These are phyloP conservation scores for Pterois miles DNA, from an alignment of 2,797 vertebrate species.

Conservation along the genomic window DNA sequence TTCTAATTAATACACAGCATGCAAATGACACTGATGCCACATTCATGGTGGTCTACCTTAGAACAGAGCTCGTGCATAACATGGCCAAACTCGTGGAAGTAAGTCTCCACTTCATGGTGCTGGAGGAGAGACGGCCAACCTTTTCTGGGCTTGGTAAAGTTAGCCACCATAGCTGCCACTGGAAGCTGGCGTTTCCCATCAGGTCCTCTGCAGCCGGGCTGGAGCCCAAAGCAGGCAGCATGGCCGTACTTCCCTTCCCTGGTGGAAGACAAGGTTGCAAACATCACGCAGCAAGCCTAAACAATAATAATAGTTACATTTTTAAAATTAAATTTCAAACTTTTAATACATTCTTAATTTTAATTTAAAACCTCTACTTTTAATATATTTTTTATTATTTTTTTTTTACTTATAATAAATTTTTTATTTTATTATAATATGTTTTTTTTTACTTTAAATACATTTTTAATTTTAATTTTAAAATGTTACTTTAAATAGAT, in stretches of 20 bases:
- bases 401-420: no score
- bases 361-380: no score
- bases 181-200: slow-evolving; percentile 89
- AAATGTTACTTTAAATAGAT: no score
- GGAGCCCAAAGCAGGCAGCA: slow-evolving; percentile 94
- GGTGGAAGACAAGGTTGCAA: slow-evolving; percentile 13
- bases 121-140: slow-evolving; percentile 88
- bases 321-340: no score
- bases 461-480: no score
- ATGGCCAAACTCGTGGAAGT: slow-evolving; percentile 97
- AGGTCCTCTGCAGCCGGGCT: slow-evolving; percentile 88
- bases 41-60: slow-evolving; percentile 80
- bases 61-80: slow-evolving; percentile 98
- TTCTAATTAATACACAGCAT: background rate
- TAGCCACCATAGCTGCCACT: slow-evolving; percentile 92
- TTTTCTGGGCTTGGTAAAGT: slow-evolving; percentile 88
- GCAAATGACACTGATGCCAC: background rate
- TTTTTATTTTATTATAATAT: no score
- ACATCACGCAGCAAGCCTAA: background rate
- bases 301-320: background rate
- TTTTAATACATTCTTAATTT: no score
- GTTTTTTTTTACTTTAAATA: no score
- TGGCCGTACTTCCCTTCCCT: slow-evolving; percentile 97
- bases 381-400: no score
- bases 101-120: slow-evolving; percentile 95